Evolutionary conservation across 2,113 vertebrate genomes (phyloP), one percentile per base, ranked within the genome.

Genomic region (Amblyopsis rosae): DNA sequence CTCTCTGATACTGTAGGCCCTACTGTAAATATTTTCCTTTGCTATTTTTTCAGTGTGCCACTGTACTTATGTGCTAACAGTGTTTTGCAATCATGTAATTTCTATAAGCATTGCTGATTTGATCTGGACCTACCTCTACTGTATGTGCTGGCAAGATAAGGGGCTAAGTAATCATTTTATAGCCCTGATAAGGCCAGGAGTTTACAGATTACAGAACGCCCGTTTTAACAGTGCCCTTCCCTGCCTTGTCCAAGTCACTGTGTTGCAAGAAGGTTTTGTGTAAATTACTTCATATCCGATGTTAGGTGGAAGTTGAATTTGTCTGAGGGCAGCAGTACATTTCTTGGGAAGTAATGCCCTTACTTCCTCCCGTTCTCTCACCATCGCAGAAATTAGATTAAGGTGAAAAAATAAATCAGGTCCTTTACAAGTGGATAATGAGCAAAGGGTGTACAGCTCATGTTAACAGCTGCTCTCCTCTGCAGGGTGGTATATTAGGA

Each of bases 71-170:
- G 65, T 62, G 59, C 76, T 58, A 80, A 76, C 66, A 62, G 54
- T 69, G 62, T 86, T 88, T 73, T 72, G 77, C 74, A 59, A 67
- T 89, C 77, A 69, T 82, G 88, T 81, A 82, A 89, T 91, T 92
- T 90, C 90, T 86, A 79, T 75, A 76, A 89, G 72, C 77, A 64
- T 59, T 2, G 47, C 69, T 72, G 91, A 92, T 92, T 91, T 63
- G n/a, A 93, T 92, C 89, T 77, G 59, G 69, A 48, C 80, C 73
- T 67, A 68, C 76, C 72, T 79, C 84, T 83, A 26, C 26, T 26
- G 26, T 26, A 77, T 84, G 82, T 91, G 89, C 82, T 89, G 66
- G 75, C 62, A 71, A 90, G 92, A 92, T 93, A 93, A 93, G 91
- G 79, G 82, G 82, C 70, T 62, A 54, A 80, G 84, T 77, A 79